Base-by-base conservation (phyloP, 2,888 invertebrate genomes). In the Hypercompe scribonia region DNA sequence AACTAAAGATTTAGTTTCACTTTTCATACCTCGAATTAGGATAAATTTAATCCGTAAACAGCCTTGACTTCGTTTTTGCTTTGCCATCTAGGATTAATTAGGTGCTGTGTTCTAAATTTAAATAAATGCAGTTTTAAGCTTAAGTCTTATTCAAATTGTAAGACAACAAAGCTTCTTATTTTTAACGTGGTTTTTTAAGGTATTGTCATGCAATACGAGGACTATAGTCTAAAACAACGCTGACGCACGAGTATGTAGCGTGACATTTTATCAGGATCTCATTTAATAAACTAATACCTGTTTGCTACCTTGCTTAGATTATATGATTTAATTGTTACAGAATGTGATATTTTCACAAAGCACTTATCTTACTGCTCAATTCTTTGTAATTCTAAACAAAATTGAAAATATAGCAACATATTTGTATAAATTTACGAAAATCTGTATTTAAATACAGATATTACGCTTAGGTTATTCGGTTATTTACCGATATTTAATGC, bases 1-100 rank as follows among this genome's bases (percentile, higher is more conserved):
- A 92, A 89, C 88, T 86, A 85, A 82, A 86, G 86, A 90, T 89
- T 90, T 81, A 79, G 90, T 93, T 94, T 93, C 92, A 92, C 94
- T 94, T 91, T 93, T 87, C 78, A 89, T 89, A 91, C 89, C 87
- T 88, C 73, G 76, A 81, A 81, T 84, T 81, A 73, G 74, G 83
- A 85, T 84, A 79, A 80, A 77, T 77, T 80, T 90, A 90, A 91
- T 90, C 90, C 86, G 90, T 90, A 85, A 86, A 89, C 86, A 91
- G 79, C 91, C 91, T 91, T 92, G 91, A 81, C 81, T 86, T 82
- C 79, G 84, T 87, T 90, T 88, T 84, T 79, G 81, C 84, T 86
- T 87, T 83, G 85, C 79, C 85, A 80, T 81, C 79, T 81, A 84
- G 71, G 82, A 76, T 79, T 73, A 81, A 79, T 78, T 71, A 70